phyloP scores from a whole-genome alignment of 2,888 invertebrate genomes.

The Trachelus troglodyta region DNA sequence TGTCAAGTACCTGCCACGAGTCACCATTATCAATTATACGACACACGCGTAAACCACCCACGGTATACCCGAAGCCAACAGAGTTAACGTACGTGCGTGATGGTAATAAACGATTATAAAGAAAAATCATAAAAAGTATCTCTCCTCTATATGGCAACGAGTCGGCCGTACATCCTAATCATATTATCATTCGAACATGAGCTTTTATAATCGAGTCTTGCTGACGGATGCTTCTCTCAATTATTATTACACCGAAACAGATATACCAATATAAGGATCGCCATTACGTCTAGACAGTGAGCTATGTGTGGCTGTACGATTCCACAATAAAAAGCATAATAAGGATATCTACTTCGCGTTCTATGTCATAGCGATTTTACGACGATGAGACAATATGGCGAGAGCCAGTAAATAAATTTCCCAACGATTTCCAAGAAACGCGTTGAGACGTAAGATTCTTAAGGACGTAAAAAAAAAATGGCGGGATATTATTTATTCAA shows the following conservation, averaged over 20 bases:
- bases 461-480: background rate
- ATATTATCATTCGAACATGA: background rate
- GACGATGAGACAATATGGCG: background rate
- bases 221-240: background rate
- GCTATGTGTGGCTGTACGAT: background rate
- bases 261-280: background rate
- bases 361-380: background rate
- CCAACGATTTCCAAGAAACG: background rate
- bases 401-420: background rate
- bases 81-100: background rate
- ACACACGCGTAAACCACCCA: background rate
- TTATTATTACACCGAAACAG: background rate
- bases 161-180: background rate
- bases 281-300: background rate
- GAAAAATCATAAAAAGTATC: background rate
- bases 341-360: background rate
- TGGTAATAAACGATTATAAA: background rate
- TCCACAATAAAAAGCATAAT: background rate
- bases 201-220: background rate
- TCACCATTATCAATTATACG: background rate
- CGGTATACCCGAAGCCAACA: background rate
- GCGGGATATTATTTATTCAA: background rate
- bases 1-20: background rate
- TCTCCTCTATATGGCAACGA: background rate
- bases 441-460: background rate